phyloP scores from a whole-genome alignment of 2,797 vertebrate species.

The Hydrocynus forskahlii region DNA sequence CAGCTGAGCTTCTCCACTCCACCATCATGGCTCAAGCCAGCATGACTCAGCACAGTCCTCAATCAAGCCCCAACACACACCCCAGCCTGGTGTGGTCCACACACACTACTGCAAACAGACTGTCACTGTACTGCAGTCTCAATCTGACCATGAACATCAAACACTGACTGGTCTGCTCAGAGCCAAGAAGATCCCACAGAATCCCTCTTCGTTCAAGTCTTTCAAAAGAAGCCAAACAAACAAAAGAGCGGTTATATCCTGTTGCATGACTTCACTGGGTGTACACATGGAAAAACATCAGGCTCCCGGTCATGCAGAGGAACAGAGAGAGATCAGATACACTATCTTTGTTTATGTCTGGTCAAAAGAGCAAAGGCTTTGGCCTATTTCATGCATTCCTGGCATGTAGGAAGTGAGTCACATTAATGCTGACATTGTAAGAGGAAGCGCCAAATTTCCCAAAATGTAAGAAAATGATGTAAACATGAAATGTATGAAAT shows the following conservation, averaged over 20 bases:
- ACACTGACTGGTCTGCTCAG: background rate
- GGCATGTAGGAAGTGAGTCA: constrained; percentile 30
- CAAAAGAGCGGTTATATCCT: constrained; percentile 5
- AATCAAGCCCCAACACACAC: constrained; percentile 12
- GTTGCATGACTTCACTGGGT: background rate
- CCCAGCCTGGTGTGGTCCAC: background rate
- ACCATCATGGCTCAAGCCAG: constrained; percentile 11
- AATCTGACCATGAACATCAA: background rate
- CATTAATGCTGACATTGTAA: background rate
- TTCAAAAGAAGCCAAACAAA: background rate
- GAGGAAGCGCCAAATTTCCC: background rate
- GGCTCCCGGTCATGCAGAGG: background rate
- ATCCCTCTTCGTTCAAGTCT: constrained; percentile 5
- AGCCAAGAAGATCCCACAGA: constrained; percentile 6
- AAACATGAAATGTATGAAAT: background rate
- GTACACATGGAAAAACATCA: background rate
- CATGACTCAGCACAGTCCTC: constrained; percentile 22
- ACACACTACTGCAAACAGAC: constrained; percentile 19
- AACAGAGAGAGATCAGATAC: constrained; percentile 9
- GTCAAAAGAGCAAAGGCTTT: constrained; percentile 17
- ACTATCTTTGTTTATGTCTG: constrained; percentile 21
- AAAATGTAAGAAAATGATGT: background rate
- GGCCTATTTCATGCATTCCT: background rate
- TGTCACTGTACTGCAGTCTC: background rate
- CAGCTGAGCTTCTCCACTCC: constrained; percentile 15